Conservation (phyloP, 37 sponge, comb jelly and placozoan species). For the Diacarnus erythraeanus region DNA sequence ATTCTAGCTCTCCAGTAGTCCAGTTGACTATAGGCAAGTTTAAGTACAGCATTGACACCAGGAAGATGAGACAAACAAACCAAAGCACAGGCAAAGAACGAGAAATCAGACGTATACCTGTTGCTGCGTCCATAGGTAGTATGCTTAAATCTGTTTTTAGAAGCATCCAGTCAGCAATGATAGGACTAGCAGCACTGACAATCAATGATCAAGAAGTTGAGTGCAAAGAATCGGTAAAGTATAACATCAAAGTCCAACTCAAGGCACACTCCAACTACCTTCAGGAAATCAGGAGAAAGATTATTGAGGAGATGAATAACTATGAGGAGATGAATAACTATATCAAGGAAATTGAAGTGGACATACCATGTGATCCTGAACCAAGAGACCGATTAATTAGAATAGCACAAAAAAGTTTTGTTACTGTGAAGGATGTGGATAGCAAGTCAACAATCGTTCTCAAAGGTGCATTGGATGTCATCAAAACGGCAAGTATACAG, state of each 20-base stretch:
- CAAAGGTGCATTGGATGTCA: background rate
- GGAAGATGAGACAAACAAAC: slow-evolving; percentile 2
- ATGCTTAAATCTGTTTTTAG: no score
- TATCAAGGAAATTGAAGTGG: background rate
- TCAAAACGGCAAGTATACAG: background rate
- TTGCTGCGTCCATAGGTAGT: background rate
- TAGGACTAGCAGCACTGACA: no score
- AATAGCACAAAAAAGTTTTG: background rate
- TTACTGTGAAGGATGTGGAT: background rate
- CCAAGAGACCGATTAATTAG: background rate
- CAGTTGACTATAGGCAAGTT: background rate
- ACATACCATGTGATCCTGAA: background rate
- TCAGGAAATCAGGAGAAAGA: background rate
- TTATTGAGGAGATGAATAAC: background rate
- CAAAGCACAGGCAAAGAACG: background rate
- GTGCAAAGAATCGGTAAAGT: no score
- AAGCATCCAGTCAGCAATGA: no score
- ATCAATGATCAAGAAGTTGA: no score
- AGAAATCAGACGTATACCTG: background rate
- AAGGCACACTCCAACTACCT: background rate
- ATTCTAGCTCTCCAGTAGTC: background rate
- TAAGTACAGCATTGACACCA: background rate
- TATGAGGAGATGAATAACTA: no score
- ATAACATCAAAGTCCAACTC: background rate
- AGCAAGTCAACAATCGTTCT: background rate